Conservation (phyloP, 2,888 invertebrate species). For the Phalera bucephala region DNA sequence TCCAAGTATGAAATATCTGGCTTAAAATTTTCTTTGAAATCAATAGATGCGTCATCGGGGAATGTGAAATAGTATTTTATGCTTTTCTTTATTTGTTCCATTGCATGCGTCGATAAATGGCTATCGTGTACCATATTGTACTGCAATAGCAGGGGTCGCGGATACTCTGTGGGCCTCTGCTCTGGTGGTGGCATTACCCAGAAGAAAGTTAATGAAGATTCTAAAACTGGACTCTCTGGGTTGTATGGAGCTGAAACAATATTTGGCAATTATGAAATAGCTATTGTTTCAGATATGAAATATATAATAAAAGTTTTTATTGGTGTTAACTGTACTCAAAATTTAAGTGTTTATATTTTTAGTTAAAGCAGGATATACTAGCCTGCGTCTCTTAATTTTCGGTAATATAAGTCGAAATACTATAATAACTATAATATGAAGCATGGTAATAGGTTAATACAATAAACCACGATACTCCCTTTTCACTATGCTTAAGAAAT, state of each 20-base stretch:
- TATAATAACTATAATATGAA: too few relatives aligned
- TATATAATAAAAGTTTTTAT: too few relatives aligned
- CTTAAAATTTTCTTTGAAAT: conserved; percentile 84
- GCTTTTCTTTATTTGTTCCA: conserved; percentile 93
- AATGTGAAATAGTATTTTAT: conserved; percentile 91
- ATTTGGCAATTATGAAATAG: too few relatives aligned
- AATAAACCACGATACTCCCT: too few relatives aligned
- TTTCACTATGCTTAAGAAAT: too few relatives aligned
- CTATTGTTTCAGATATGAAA: too few relatives aligned
- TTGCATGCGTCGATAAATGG: conserved; percentile 90
- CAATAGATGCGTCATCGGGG: conserved; percentile 68
- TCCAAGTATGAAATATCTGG: conserved; percentile 91
- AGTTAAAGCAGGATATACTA: too few relatives aligned
- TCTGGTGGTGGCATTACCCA: conserved; percentile 99
- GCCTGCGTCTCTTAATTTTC: too few relatives aligned
- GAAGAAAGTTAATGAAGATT: conserved; percentile 93
- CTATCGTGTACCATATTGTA: conserved; percentile 93
- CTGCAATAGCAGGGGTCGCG: conserved; percentile 94
- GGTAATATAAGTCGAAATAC: too few relatives aligned
- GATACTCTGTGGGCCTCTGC: conserved; percentile 95
- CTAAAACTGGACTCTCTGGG: conserved; percentile 89
- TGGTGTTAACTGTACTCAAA: too few relatives aligned
- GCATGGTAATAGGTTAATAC: too few relatives aligned
- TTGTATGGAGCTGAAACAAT: conserved; percentile 88
- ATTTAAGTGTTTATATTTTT: too few relatives aligned